Evolutionary conservation across 2,113 vertebrate species (phyloP).

Genomic region (Barnardius zonarius): DNA sequence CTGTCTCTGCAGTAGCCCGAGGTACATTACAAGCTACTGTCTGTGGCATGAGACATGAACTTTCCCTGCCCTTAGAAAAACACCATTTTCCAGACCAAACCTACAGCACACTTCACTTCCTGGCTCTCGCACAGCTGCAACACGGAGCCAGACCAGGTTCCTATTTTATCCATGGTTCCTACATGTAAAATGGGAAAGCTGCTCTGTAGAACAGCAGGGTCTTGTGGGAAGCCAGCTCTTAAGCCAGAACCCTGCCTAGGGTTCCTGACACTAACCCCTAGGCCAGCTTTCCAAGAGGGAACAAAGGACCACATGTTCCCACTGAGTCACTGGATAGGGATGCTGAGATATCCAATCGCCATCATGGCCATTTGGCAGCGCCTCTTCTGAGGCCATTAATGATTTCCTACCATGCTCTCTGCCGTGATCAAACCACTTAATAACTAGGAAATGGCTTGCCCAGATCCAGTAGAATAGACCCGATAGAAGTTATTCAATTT

Average conservation of each 20-base stretch:
- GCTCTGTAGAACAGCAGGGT: not conserved
- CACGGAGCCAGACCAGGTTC: not conserved
- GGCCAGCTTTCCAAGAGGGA: not conserved
- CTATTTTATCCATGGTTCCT: not conserved
- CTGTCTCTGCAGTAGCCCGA: not conserved
- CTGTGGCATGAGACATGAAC: fast-evolving
- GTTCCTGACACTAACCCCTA: not conserved
- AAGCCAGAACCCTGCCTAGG: not conserved
- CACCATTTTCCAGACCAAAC: not conserved
- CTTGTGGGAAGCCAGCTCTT: not conserved
- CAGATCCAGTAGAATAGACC: not conserved
- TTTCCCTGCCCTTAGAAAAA: not conserved
- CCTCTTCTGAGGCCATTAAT: not conserved
- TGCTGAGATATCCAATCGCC: too few species aligned
- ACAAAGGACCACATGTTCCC: fast-evolving
- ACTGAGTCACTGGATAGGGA: not conserved
- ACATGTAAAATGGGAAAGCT: not conserved
- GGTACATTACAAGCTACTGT: not conserved
- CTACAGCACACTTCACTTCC: not conserved
- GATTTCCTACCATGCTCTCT: not conserved
- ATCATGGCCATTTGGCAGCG: not conserved
- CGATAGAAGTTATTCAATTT: not conserved
- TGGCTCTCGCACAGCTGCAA: not conserved
- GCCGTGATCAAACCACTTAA: not conserved
- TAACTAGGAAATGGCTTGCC: not conserved